phyloP scores from a whole-genome alignment of 1,140 invertebrate species.

The Sesamia nonagrioides region DNA sequence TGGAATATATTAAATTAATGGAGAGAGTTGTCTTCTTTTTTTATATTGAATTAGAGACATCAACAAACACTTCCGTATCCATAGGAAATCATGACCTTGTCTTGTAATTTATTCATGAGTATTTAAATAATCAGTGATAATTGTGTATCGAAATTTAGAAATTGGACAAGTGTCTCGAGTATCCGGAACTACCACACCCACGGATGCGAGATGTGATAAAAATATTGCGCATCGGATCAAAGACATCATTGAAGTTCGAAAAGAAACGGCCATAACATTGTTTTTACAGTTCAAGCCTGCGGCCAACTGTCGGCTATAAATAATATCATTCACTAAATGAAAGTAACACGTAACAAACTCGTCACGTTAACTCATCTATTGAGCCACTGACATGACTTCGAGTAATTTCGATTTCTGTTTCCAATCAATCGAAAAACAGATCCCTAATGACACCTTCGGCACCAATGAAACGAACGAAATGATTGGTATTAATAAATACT shows the following conservation, averaged over 20 bases:
- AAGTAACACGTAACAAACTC: slow-evolving; percentile 41
- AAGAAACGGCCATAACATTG: background rate
- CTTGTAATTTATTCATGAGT: slow-evolving; percentile 1
- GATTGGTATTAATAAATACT: slow-evolving; percentile 51
- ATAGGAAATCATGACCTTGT: slow-evolving; percentile 38
- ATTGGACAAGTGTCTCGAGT: background rate
- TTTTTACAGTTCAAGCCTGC: slow-evolving; percentile 25
- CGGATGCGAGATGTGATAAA: background rate
- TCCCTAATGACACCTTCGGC: slow-evolving; percentile 44
- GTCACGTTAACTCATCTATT: slow-evolving; percentile 43
- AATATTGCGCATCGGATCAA: background rate
- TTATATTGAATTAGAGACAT: slow-evolving; percentile 25
- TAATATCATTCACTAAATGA: slow-evolving; percentile 44
- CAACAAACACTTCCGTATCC: slow-evolving; percentile 47
- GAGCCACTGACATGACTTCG: slow-evolving; percentile 5
- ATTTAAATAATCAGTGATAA: background rate
- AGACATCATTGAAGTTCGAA: slow-evolving; percentile 6
- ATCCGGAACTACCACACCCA: slow-evolving; percentile 15
- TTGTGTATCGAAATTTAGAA: slow-evolving; percentile 16
- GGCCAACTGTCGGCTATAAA: slow-evolving; percentile 29
- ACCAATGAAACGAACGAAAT: slow-evolving; percentile 35
- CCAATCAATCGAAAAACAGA: slow-evolving; percentile 37
- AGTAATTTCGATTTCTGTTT: slow-evolving; percentile 56
- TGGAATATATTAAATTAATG: slow-evolving; percentile 54
- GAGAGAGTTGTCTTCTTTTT: slow-evolving; percentile 60